Conservation (phyloP, 2,797 vertebrate species). For the Pseudochromis fuscus region DNA sequence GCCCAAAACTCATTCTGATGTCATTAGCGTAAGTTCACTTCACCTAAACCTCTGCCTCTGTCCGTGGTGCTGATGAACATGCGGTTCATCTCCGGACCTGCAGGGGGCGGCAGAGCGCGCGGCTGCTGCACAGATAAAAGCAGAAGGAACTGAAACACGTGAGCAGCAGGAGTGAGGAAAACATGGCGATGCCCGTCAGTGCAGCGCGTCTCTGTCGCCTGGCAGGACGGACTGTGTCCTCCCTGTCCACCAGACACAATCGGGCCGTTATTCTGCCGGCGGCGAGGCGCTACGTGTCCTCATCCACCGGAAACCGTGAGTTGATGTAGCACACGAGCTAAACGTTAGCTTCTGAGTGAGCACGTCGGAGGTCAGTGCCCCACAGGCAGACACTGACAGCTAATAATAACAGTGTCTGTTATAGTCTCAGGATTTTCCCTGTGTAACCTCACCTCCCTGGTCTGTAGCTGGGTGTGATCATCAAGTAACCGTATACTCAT, state of each 20-base stretch:
- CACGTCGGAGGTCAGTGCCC: slow-evolving; percentile 57
- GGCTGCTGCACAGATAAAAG: fast-evolving
- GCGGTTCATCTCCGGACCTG: slow-evolving; percentile 52
- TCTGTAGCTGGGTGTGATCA: too few relatives aligned
- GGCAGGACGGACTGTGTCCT: slow-evolving; percentile 51
- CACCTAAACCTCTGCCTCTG: slow-evolving; percentile 57
- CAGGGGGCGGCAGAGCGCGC: slow-evolving; percentile 54
- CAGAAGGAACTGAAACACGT: slow-evolving; percentile 40
- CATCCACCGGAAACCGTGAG: slow-evolving; percentile 77
- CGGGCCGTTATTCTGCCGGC: slow-evolving; percentile 33
- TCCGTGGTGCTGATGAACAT: slow-evolving; percentile 68
- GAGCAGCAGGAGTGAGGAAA: slow-evolving; percentile 41
- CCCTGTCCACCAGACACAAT: slow-evolving; percentile 27
- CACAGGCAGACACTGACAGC: not conserved
- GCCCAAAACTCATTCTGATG: too few relatives aligned
- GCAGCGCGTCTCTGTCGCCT: slow-evolving; percentile 57
- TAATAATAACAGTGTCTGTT: not conserved
- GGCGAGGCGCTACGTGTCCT: slow-evolving; percentile 60
- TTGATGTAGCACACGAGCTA: slow-evolving; percentile 21
- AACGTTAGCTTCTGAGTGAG: not conserved
- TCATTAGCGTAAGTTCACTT: too few relatives aligned
- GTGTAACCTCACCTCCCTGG: not conserved
- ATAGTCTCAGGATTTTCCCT: not conserved
- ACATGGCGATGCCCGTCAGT: slow-evolving; percentile 77
- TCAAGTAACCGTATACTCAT: fast-evolving